Evolutionary conservation across 1,140 invertebrate genomes (phyloP).

Genomic region (Camponotus pennsylvanicus): DNA sequence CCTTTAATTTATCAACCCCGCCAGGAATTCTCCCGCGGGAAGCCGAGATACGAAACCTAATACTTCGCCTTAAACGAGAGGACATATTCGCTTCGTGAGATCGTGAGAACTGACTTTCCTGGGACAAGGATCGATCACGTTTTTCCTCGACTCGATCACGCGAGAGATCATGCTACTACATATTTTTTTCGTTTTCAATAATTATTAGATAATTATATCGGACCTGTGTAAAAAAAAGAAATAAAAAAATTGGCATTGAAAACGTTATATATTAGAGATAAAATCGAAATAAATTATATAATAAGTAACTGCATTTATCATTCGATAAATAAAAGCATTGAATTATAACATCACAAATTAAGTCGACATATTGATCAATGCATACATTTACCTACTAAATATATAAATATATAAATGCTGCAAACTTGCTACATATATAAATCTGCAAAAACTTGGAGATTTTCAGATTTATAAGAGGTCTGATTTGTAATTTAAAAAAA

Average conservation of each 20-base stretch:
- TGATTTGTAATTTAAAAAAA: background rate
- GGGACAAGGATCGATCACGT: background rate
- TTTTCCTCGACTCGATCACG: background rate
- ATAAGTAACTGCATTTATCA: background rate
- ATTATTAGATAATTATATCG: background rate
- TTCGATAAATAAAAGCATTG: background rate
- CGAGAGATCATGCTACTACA: background rate
- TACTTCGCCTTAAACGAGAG: constrained; percentile 44
- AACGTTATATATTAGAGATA: background rate
- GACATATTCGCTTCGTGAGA: constrained; percentile 36
- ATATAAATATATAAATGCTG: background rate
- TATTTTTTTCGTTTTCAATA: background rate
- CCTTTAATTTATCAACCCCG: constrained; percentile 67
- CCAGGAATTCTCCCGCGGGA: constrained; percentile 49
- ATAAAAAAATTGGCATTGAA: background rate
- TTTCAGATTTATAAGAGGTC: background rate
- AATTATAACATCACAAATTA: constrained; percentile 9
- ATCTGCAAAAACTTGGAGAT: background rate
- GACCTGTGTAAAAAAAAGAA: background rate
- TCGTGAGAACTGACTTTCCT: constrained; percentile 64
- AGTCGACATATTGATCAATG: background rate
- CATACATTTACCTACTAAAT: background rate
- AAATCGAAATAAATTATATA: constrained; percentile 5
- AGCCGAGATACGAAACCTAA: constrained; percentile 63
- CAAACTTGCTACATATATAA: background rate